Base-by-base conservation (phyloP, 2,888 invertebrate species). In the Strigamia maritima region DNA sequence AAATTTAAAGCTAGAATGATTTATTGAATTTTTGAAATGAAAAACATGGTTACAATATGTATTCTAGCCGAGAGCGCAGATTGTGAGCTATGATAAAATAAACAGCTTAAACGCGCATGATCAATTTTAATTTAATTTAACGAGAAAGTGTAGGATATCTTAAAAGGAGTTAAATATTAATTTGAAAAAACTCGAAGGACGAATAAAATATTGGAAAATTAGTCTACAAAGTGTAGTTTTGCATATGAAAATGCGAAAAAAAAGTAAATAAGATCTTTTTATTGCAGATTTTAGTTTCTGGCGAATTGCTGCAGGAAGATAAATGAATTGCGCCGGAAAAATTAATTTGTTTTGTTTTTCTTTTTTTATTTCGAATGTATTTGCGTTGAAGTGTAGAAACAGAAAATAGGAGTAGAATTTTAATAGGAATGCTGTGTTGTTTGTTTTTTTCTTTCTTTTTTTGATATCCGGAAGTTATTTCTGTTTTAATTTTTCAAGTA, bases 171-270 rank as follows among this genome's bases (percentile, higher is more conserved):
- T 54, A 54, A 54, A 54, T 54, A 54, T 54, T 54, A 54, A 54
- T 19, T 35, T 54, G 54, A 54, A n/a, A 54, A n/a, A n/a, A 19
- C n/a, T 19, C 54, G n/a, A 54, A 54, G 54, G 54, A 0, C 54
- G 54, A 54, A 54, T 54, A 54, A 54, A 54, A 54, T 54, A 54
- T 54, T 54, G 54, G 54, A 19, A 54, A 54, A 19, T 54, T 19
- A 54, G 54, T 19, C 54, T 54, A 54, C 19, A 3, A 54, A 19
- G 22, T 54, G 54, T 54, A n/a, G 54, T 19, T 54, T 8, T 19
- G 19, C 19, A 54, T 54, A n/a, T 8, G 8, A 7, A 54, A 54
- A 54, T 16, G n/a, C 44, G 14, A 8, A 22, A 54, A 54, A 49
- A 49, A 54, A 22, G 6, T 35, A 6, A 8, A 35, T 35, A 1